Base-by-base conservation (phyloP, 2,113 vertebrate species). In the Pyrgilauda ruficollis region DNA sequence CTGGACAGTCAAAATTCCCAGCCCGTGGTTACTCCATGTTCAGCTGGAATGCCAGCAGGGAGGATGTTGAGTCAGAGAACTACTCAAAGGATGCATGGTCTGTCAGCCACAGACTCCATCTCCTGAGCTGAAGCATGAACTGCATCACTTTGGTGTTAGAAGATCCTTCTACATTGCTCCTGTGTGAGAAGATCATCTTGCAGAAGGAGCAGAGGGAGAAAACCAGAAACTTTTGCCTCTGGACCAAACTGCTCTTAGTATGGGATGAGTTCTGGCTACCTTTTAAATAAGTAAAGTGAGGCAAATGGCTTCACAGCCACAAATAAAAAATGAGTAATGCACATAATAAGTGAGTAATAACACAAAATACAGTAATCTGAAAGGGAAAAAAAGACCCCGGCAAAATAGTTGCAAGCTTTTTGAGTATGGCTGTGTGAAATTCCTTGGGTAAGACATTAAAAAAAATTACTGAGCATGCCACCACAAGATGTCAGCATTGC, bases 401-500 rank as follows among this genome's bases (percentile, higher is more conserved):
- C 17, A 67, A 46, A 31, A 19, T 7, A 35, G 6, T 41, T 26
- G 13, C 3, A 16, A 52, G 68, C 8, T 72, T 69, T 61, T 28
- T n/a, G 52, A 46, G 13, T 18, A 62, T 3, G 10, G 33, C 23
- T 28, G 13, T 18, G 31, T 63, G 83, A 73, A 73, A 70, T 49
- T 67, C 74, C 35, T 85, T 39, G 28, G 35, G 41, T 4, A 0
- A n/a, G 21, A 7, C 17, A n/a, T 1, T 33, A 7, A 11, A 75
- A 52, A 58, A n/a, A 31, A 30, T 16, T 47, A 16, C 10, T n/a
- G 28, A 73, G 41, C 39, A 28, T 17, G 31, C 70, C 14, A 49
- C 96, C 96, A 92, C 94, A 79, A 96, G 96, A 52, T 96, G 96
- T 95, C 96, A 95, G 94, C 90, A 95, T 94, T 96, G 96, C 76